A percentile compares a stretch with the other conserved stretches of the same genome.
Conservation (phyloP, 2,888 invertebrate genomes). For the Harpalus rufipes region DNA sequence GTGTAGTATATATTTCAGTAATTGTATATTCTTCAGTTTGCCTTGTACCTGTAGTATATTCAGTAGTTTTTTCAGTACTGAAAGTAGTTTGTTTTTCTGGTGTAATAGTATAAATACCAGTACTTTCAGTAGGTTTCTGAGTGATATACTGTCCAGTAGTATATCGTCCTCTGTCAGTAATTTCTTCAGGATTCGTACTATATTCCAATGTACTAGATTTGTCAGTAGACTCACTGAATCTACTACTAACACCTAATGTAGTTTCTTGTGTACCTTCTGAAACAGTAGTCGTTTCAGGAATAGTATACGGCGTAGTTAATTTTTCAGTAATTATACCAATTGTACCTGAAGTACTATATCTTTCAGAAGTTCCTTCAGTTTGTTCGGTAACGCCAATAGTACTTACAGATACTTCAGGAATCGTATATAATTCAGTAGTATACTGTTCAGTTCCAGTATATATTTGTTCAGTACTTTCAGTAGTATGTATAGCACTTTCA, state of each 20-base stretch:
- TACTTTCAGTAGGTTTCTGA: too few species aligned
- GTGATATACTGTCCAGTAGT: too few species aligned
- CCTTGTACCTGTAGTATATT: not conserved
- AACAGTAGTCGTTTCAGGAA: slow-evolving; percentile 27
- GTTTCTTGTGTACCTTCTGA: not conserved
- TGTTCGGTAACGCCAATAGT: slow-evolving; percentile 34
- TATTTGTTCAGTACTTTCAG: too few species aligned
- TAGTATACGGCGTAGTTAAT: slow-evolving; percentile 27
- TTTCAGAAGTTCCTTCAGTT: slow-evolving; percentile 15
- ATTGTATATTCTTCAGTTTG: slow-evolving; percentile 60
- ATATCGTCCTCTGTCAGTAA: too few species aligned
- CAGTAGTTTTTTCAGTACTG: too few species aligned
- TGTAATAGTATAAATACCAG: too few species aligned
- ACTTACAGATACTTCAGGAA: not conserved
- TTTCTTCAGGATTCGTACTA: slow-evolving; percentile 64
- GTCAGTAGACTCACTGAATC: slow-evolving; percentile 8
- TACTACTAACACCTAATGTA: slow-evolving; percentile 9
- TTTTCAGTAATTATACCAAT: slow-evolving; percentile 57
- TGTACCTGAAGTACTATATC: slow-evolving; percentile 51
- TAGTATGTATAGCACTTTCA: not conserved
- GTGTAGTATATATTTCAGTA: not conserved
- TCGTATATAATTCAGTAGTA: not conserved
- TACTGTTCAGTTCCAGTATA: slow-evolving; percentile 34
- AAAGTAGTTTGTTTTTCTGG: too few species aligned
- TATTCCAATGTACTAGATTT: not conserved